Conservation (phyloP, 2,113 vertebrate species). For the Brachypteracias leptosomus region DNA sequence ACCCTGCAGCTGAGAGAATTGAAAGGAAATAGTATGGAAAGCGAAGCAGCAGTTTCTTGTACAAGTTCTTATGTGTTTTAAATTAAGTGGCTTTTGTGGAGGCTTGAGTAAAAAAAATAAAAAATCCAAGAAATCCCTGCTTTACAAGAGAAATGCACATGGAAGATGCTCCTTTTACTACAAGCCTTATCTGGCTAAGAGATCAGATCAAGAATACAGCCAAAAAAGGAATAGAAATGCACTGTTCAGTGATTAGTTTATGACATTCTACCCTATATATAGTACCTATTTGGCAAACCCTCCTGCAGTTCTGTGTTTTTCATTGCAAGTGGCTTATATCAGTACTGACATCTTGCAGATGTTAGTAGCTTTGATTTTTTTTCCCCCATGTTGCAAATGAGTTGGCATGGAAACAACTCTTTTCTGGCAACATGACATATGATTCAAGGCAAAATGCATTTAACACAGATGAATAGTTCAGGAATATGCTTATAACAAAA, state of each 20-base stretch:
- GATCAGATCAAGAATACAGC: conserved; percentile 57
- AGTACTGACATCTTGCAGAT: conserved; percentile 82
- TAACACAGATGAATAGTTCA: conserved; percentile 84
- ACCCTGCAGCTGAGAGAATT: conserved; percentile 6
- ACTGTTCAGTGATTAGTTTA: conserved; percentile 65
- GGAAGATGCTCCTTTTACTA: conserved; percentile 59
- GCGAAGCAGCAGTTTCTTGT: conserved; percentile 44
- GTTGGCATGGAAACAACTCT: conserved; percentile 87
- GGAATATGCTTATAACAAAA: conserved; percentile 79
- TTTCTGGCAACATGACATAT: conserved; percentile 82
- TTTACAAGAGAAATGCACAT: conserved; percentile 32
- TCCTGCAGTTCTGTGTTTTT: conserved; percentile 70
- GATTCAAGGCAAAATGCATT: conserved; percentile 84
- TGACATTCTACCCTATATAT: conserved; percentile 65
- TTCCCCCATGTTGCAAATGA: conserved; percentile 75
- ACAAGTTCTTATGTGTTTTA: conserved; percentile 50
- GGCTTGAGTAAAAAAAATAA: conserved; percentile 30
- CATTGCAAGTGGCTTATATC: conserved; percentile 77
- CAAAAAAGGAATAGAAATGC: conserved; percentile 66
- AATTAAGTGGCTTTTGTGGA: conserved; percentile 63
- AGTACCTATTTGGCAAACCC: conserved; percentile 73
- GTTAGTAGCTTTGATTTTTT: conserved; percentile 81
- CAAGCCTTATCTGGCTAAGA: conserved; percentile 52
- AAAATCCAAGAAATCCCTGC: conserved; percentile 32
- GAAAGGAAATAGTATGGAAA: conserved; percentile 56